A percentile compares a stretch with the other conserved stretches of the same genome.
Conservation (phyloP, 2,113 vertebrate species). For the Forbesichthys papilliferus region DNA sequence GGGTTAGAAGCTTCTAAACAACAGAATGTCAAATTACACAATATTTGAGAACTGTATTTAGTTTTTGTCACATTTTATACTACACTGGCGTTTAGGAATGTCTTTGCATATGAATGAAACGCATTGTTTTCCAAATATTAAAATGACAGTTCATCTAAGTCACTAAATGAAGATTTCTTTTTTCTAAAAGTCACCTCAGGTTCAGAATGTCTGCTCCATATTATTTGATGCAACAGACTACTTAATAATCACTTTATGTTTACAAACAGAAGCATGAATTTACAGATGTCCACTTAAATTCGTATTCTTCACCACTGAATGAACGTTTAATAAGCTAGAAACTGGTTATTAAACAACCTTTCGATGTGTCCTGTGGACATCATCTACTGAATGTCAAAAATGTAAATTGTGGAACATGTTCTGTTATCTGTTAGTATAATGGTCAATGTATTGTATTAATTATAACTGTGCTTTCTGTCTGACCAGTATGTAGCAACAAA, state of each 20-base stretch:
- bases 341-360: slow-evolving; percentile 74
- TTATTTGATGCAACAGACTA: slow-evolving; percentile 51
- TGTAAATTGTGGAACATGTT: not conserved
- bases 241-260: slow-evolving; percentile 41
- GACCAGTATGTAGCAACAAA: slow-evolving; percentile 63
- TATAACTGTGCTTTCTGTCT: slow-evolving; percentile 47
- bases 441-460: slow-evolving; percentile 40
- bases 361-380: slow-evolving; percentile 82
- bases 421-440: too few relatives aligned
- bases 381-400: slow-evolving; percentile 67
- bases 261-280: slow-evolving; percentile 42
- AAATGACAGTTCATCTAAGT: slow-evolving; percentile 23
- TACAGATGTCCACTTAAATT: slow-evolving; percentile 24
- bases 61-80: slow-evolving; percentile 46
- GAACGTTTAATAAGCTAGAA: slow-evolving; percentile 66
- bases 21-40: slow-evolving; percentile 56
- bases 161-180: slow-evolving; percentile 28
- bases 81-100: slow-evolving; percentile 54
- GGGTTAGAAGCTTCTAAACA: slow-evolving; percentile 51
- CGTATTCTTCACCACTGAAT: slow-evolving; percentile 32
- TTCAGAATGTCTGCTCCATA: slow-evolving; percentile 44
- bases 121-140: slow-evolving; percentile 57
- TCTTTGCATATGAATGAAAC: slow-evolving; percentile 45
- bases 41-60: slow-evolving; percentile 48
- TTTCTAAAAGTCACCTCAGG: slow-evolving; percentile 47